Percentiles rank a stretch among this genome's conserved stretches.
Evolutionary conservation across 1,140 invertebrate species (phyloP).

Genomic region (Aphaenogaster rudis): DNA sequence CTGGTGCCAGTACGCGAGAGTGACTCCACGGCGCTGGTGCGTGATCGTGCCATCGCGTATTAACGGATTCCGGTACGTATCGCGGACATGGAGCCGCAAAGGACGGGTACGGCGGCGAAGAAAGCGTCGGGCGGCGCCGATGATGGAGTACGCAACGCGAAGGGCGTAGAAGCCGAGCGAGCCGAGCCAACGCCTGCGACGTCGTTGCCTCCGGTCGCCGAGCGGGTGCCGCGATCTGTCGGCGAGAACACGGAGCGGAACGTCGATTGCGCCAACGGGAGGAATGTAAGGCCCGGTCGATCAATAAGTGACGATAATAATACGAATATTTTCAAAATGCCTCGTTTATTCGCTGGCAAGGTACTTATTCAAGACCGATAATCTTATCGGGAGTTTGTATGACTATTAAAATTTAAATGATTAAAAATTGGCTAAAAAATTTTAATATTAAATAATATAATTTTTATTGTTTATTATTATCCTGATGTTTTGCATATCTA

Average conservation of each 20-base stretch:
- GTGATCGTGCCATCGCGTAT: constrained; percentile 77
- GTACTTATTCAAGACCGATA: neutral
- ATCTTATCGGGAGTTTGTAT: neutral
- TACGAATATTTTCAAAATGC: neutral
- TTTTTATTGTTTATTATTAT: too few species aligned
- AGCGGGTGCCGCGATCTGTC: constrained; percentile 76
- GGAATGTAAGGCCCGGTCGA: constrained; percentile 74
- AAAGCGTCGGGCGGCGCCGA: constrained; percentile 71
- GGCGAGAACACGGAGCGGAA: constrained; percentile 72
- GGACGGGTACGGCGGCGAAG: constrained; percentile 65
- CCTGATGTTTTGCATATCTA: too few species aligned
- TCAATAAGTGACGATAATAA: constrained; percentile 1
- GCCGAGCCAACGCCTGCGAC: constrained; percentile 81
- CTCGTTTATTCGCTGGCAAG: neutral
- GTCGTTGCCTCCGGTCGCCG: constrained; percentile 68
- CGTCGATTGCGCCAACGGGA: constrained; percentile 64
- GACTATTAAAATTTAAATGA: neutral
- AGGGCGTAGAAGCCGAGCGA: constrained; percentile 79
- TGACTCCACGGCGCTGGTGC: constrained; percentile 79
- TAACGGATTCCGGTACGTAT: constrained; percentile 78
- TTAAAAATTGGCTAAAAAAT: neutral
- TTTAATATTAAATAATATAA: neutral
- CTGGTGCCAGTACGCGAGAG: constrained; percentile 65
- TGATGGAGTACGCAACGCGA: constrained; percentile 72
- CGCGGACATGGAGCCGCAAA: constrained; percentile 78